Base-by-base conservation (phyloP, 2,888 invertebrate species). In the Nipponacmea schrenckii region DNA sequence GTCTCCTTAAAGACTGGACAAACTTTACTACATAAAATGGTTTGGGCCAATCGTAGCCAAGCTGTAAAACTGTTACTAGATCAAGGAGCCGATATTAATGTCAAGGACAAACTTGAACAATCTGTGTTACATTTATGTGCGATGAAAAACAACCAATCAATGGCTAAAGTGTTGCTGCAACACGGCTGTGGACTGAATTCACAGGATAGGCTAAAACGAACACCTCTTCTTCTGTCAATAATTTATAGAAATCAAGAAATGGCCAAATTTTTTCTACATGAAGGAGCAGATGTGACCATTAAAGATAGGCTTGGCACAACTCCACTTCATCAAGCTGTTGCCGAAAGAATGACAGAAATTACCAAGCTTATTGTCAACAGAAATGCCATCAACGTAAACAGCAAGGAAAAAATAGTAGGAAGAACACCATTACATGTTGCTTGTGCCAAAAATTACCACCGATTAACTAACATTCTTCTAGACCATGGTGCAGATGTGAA, bases 401-500 rank as follows among this genome's bases (percentile, higher is more conserved):
- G 79, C 45, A 83, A 81, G 56, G 83, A 83, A 64, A 80, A 79
- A 64, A 70, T 81, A 24, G 81, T 85, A 80, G 85, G 85, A 26
- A 73, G 84, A 50, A 84, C 84, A 5, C 84, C 85, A 0, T 71
- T 85, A 17, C 82, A 83, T 68, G 70, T 84, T 45, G 82, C 85
- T 14, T 85, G 85, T 78, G 76, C 77, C 20, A 77, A 77, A 62
- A 81, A 78, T 64, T 74, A 74, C 68, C 68, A 77, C 26, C 76
- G 77, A 24, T 75, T 84, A 70, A 82, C 80, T 12, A 75, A 74
- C 68, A 73, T 83, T 65, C 77, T 85, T 45, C 75, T 83, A 63
- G 79, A 80, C 15, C 77, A 79, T 75, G 84, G 84, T n/a, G 84
- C 84, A 12, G 84, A 85, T 65, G 81, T 82, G 24, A 85, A 83